Percentiles rank a stretch among this genome's conserved stretches.
phyloP scores from a whole-genome alignment of 2,888 invertebrate species.

The Adelphocoris suturalis region DNA sequence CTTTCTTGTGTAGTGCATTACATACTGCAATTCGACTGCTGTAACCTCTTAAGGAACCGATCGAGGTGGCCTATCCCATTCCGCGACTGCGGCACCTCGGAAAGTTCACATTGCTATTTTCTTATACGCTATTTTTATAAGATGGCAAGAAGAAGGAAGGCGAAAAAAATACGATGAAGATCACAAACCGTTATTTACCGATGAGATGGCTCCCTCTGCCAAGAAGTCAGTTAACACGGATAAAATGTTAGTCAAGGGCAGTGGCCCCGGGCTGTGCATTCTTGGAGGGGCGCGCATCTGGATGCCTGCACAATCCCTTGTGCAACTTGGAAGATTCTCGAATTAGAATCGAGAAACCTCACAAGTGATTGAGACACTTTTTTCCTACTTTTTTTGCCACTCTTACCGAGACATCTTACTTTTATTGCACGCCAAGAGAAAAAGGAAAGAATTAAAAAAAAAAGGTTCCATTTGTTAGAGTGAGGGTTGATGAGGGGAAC shows the following conservation, averaged over 20 bases:
- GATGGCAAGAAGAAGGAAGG: not conserved
- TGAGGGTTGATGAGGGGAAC: not conserved
- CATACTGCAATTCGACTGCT: too few relatives aligned
- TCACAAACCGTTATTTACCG: constrained; percentile 24
- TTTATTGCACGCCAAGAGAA: not conserved
- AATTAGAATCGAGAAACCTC: constrained; percentile 44
- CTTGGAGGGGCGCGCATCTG: constrained; percentile 43
- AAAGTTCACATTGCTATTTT: constrained; percentile 47
- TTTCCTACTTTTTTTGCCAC: not conserved
- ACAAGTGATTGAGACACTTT: constrained; percentile 36
- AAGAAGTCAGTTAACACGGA: constrained; percentile 38
- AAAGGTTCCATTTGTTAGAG: constrained; percentile 15
- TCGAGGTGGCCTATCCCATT: not conserved
- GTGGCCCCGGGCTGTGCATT: constrained; percentile 38
- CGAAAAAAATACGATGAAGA: constrained; percentile 41
- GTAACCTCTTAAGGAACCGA: not conserved
- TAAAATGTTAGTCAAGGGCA: constrained; percentile 52
- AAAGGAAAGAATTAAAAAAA: not conserved
- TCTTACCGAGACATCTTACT: constrained; percentile 13
- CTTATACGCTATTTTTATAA: constrained; percentile 23
- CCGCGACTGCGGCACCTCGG: constrained; percentile 20
- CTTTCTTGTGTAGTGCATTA: too few relatives aligned
- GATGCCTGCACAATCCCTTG: constrained; percentile 41
- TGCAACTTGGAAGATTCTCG: constrained; percentile 36
- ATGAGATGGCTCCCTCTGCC: constrained; percentile 38